Evolutionary conservation across 2,797 vertebrate species (phyloP), one percentile per base, ranked within the genome.

Genomic region (Uromys caudimaculatus): DNA sequence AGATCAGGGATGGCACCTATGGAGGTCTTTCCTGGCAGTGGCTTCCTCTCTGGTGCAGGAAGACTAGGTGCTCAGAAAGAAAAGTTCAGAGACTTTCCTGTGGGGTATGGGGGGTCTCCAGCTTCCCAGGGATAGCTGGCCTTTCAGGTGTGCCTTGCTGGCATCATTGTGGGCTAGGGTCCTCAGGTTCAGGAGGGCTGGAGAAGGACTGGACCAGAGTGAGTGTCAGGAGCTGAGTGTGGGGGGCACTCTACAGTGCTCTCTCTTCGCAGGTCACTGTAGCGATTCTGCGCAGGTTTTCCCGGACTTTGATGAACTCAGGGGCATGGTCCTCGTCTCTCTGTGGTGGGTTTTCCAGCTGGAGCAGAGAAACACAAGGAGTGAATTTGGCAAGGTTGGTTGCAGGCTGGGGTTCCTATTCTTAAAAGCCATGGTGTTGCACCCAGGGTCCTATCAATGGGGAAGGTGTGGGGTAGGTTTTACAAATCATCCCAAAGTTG

Each of bases 241-340:
- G 92, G n/a, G 92, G 89, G 29, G 13, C 47, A 58, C 97, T 93
- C 98, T 99, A 99, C 4, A 98, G 99, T 29, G 98, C 98, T 95
- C 99, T 98, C 98, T 99, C 99, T 0, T 98, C 99, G 32, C 98
- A 98, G 0, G 96, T 97, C 85, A 98, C 98, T 0, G 98, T 98
- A 0, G 99, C 98, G 0, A 99, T 99, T 97, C 99, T 98, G 94
- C 99, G 99, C 94, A 99, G 98, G 86, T 99, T 99, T 94, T 99
- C 99, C 97, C 99, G 99, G 83, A 99, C 99, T 98, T 99, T 99
- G 88, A 99, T 98, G 71, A 99, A 99, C 97, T 99, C 99, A 0
- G 99, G 99, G 58, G 99, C 99, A 3, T 98, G 99, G 32, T 98
- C 98, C 83, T 98, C 98, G 19, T 99, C 98, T 95, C 99, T 98